Base-by-base conservation (phyloP, 2,797 vertebrate genomes). In the Urosaurus nigricauda region DNA sequence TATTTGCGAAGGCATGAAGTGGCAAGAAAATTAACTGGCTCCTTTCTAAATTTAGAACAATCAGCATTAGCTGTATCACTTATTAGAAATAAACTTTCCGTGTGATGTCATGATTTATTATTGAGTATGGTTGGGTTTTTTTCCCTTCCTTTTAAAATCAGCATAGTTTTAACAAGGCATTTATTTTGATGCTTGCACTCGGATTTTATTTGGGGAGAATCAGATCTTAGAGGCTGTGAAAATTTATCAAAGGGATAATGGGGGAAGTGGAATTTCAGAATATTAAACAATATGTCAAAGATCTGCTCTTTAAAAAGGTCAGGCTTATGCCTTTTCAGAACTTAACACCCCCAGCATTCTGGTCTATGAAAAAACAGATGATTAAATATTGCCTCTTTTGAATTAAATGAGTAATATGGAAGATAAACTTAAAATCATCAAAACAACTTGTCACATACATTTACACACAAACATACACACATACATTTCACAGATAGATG, bases 271-370 rank as follows among this genome's bases (percentile, higher is more conserved):
- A 84, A 84, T 71, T 79, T 63, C 77, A 32, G 32, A 85, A 85
- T 89, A 89, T 85, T 85, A 89, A 89, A 80, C 29, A 77, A 70
- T 84, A 74, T 85, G 88, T 81, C 83, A 89, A 81, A 78, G 63
- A 85, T 40, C 83, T 85, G 83, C 78, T 89, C 75, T 89, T 85
- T 85, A 21, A 74, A 89, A 89, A 89, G 88, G 83, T 89, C 88
- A 89, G 14, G 53, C 56, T 73, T 75, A 85, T 19, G 60, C 16
- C 65, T 84, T 85, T 74, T 73, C 53, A 24, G 53, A 80, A 37
- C n/a, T 80, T 65, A 85, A 80, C 68, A 60, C 29, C 75, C 43
- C 58, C 63, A 74, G 40, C 43, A 40, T 73, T 89, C 65, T 81
- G 53, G 78, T 70, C 58, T 74, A 2, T 79, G 70, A 35, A 53